Base-by-base conservation (phyloP, 2,113 vertebrate species). In the Azemiops feae region DNA sequence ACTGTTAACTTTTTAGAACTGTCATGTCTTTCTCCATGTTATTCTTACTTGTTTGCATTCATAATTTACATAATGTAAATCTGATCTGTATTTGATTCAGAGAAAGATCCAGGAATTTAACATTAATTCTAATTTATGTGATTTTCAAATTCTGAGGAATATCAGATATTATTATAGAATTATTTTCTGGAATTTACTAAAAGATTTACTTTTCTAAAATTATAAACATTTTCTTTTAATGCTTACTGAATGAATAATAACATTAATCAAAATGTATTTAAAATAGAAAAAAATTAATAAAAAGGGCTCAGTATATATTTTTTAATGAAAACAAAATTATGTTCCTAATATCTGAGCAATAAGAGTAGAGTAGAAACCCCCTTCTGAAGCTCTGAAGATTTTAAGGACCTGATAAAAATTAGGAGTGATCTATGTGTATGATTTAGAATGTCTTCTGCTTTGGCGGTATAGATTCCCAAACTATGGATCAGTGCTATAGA, bases 81-180 rank as follows among this genome's bases (percentile, higher is more conserved):
- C 50, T 3, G 14, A 93, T 53, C 23, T 58, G 89, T 93, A 86
- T 95, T 92, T 91, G 30, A 25, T 54, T 6, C 47, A 54, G 16
- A 25, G 88, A 12, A 53, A 5, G 1, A 89, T 93, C 69, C 85
- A 81, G 52, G 57, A 43, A 14, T 11, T 3, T n/a, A 39, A 91
- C 88, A 89, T 43, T 89, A 92, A 64, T 93, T 92, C 93, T 27
- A 86, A 10, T 45, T 30, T 87, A 91, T 25, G 45, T 87, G 93
- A 34, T 3, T 12, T 91, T 93, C 50, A 39, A 50, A 58, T 57
- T 93, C 57, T 88, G 58, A 92, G n/a, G 22, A 92, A 53, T 92
- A 6, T 20, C 58, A 92, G 18, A 90, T 94, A 39, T 53, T 86
- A 0, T 16, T 23, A 64, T 12, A 30, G 27, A 64, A 64, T 64